Conservation (phyloP, 2,113 vertebrate genomes). For the Oxygymnocypris stewartii region DNA sequence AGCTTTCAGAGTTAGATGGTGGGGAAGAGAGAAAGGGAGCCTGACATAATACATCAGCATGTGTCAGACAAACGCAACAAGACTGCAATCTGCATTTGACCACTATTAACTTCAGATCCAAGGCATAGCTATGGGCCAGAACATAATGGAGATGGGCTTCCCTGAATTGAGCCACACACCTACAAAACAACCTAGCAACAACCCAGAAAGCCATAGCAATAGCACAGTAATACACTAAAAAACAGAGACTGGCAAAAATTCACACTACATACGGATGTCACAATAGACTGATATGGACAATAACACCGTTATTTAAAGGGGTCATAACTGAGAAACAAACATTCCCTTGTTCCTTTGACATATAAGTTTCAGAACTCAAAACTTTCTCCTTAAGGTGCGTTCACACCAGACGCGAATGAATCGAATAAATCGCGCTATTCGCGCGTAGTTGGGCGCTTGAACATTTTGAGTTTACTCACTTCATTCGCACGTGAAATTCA, state of each 20-base stretch:
- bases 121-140: not conserved
- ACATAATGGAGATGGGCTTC: not conserved
- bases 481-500: too few relatives aligned
- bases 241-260: too few relatives aligned
- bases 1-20: constrained; percentile 21
- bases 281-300: too few relatives aligned
- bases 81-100: not conserved
- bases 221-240: not conserved
- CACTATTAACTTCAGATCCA: not conserved
- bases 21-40: not conserved
- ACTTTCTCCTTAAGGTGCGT: too few relatives aligned
- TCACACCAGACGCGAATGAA: too few relatives aligned
- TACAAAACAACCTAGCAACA: not conserved
- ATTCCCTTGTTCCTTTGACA: too few relatives aligned
- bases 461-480: too few relatives aligned
- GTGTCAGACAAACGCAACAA: not conserved
- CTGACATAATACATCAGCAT: not conserved
- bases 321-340: too few relatives aligned
- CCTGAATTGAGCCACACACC: not conserved
- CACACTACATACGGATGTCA: not conserved
- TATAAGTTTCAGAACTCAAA: too few relatives aligned
- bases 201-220: not conserved
- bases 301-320: too few relatives aligned
- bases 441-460: too few relatives aligned
- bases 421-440: too few relatives aligned